Base-by-base conservation (phyloP, 2,797 vertebrate genomes). In the Luscinia megarhynchos region DNA sequence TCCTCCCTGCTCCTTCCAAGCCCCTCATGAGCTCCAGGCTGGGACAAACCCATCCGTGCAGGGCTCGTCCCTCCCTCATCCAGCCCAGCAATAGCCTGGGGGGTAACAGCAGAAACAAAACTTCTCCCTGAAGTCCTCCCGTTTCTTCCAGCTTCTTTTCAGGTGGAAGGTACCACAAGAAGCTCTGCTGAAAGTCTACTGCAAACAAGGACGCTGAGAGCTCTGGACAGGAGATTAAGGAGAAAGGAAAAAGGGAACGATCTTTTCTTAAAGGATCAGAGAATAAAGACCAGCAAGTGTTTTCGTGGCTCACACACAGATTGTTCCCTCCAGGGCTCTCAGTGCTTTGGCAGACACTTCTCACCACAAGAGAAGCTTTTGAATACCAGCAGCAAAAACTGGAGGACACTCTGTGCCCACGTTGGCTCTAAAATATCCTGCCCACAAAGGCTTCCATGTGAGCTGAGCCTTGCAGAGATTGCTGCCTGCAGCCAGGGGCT, bases 331-430 rank as follows among this genome's bases (percentile, higher is more conserved):
- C 74, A 91, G 67, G 84, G 48, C 90, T 91, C 85, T 80, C 82
- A 12, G 22, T 76, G 74, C 82, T 90, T 84, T 93, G 95, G 88
- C 91, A 96, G 91, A 74, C 62, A 2, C 63, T 89, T 89, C 90
- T 95, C 88, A 81, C 61, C 66, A 36, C 58, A 58, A 85, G 80
- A 91, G 61, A 67, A 81, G 88, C 68, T 84, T 93, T 69, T 82
- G 86, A 83, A 77, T 94, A 64, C 50, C 43, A 63, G 61, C 82
- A 85, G 76, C 79, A 84, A 63, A 83, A 86, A 6, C 67, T 79
- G 24, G 24, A 89, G 84, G 93, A 81, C 34, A 8, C 36, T 86
- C 46, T 21, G 53, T 89, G 94, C 89, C 84, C 85, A 75, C 36
- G 2, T 15, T 63, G 59, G 55, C 93, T 90, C 75, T 55, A 81